A percentile compares a stretch with the other conserved stretches of the same genome.
These are phyloP conservation scores for Camponotus vicinus DNA, from an alignment of 1,140 invertebrate species.

Conservation along the genomic window DNA sequence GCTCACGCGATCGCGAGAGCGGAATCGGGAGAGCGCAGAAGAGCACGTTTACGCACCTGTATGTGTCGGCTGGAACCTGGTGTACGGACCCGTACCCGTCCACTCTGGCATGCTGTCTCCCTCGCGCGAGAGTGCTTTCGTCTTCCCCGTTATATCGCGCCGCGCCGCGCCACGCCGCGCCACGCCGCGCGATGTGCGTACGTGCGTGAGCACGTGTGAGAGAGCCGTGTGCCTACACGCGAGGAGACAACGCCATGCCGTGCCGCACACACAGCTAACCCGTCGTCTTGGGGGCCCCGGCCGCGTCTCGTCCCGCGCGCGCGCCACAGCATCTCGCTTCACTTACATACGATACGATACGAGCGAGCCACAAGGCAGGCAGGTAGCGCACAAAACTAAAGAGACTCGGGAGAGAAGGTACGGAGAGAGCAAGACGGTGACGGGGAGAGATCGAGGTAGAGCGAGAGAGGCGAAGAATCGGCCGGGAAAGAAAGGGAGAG, in stretches of 20 bases:
- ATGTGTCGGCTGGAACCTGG: conserved; percentile 49
- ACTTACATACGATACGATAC: conserved; percentile 80
- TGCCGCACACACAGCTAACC: conserved; percentile 59
- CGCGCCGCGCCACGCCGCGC: neutral
- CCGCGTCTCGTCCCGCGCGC: conserved; percentile 73
- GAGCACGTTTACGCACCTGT: conserved; percentile 57
- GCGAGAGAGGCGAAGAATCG: conserved; percentile 25
- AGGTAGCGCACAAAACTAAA: conserved; percentile 82
- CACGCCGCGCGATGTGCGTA: conserved; percentile 26
- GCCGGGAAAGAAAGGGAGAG: neutral
- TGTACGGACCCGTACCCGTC: conserved; percentile 44
- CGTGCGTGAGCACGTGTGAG: conserved; percentile 59
- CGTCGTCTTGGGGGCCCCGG: conserved; percentile 52
- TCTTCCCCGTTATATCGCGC: conserved; percentile 37
- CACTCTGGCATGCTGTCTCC: conserved; percentile 39
- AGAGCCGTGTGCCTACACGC: conserved; percentile 61
- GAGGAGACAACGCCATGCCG: conserved; percentile 74
- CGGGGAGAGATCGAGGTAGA: conserved; percentile 53
- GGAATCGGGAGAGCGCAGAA: conserved; percentile 51
- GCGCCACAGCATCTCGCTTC: conserved; percentile 76
- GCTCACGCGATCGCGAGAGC: conserved; percentile 44
- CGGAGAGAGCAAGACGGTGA: conserved; percentile 51
- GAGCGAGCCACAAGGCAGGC: conserved; percentile 79
- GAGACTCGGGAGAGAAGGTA: conserved; percentile 73
- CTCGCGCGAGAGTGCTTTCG: conserved; percentile 28